Evolutionary conservation across 2,113 vertebrate genomes (phyloP).

Genomic region (Pachyramphus minor): DNA sequence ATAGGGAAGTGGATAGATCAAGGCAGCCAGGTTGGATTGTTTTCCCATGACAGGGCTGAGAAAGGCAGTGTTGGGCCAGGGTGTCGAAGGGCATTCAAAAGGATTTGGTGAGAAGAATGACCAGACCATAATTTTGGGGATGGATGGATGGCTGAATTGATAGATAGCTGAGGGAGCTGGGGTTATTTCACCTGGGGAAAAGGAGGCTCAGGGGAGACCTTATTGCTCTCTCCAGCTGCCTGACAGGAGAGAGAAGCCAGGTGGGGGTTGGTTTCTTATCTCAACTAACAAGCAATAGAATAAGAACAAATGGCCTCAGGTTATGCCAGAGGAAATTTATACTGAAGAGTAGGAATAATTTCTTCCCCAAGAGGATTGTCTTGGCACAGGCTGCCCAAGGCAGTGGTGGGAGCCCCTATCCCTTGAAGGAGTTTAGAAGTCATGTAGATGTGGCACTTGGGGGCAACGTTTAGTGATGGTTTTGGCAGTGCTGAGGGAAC

Average conservation of each 20-base stretch:
- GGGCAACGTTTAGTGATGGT: not conserved
- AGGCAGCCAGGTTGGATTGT: accelerated
- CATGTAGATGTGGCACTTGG: not conserved
- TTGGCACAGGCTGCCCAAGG: not conserved
- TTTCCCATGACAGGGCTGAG: not conserved
- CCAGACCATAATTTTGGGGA: not conserved
- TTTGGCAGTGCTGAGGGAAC: not conserved
- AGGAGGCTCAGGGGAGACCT: not conserved
- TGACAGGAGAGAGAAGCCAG: not conserved
- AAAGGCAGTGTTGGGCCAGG: not conserved
- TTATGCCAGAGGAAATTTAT: not conserved
- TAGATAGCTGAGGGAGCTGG: not conserved
- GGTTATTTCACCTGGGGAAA: not conserved
- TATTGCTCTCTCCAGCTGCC: not conserved
- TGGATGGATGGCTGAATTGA: not conserved
- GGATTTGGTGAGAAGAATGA: not conserved
- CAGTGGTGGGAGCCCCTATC: not conserved
- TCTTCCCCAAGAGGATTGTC: not conserved
- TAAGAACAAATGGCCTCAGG: not conserved
- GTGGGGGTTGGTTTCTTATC: not conserved
- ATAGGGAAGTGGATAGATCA: accelerated
- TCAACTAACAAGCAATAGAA: not conserved
- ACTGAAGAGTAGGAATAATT: not conserved
- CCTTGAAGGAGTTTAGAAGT: not conserved
- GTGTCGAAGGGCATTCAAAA: not conserved